Conservation (phyloP, 2,113 vertebrate genomes). For the Gymnogyps californianus region DNA sequence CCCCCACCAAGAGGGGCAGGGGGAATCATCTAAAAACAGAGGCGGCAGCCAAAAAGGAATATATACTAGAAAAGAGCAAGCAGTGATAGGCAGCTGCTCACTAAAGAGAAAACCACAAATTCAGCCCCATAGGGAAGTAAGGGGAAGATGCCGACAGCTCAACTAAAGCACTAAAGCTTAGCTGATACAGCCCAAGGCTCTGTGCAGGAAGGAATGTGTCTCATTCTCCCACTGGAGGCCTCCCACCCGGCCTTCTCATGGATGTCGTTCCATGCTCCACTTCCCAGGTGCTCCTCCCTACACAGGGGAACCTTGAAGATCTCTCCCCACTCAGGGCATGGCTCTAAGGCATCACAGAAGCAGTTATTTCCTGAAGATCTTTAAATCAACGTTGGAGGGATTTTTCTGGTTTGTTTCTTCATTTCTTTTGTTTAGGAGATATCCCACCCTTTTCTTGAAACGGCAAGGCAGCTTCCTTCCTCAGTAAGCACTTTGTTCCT, state of each 20-base stretch:
- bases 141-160: background rate
- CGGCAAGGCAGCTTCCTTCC: background rate
- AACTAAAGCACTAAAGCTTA: background rate
- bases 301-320: background rate
- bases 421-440: background rate
- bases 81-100: background rate
- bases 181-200: background rate
- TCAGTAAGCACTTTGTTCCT: background rate
- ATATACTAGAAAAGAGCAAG: background rate
- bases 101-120: background rate
- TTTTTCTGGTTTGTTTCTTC: background rate
- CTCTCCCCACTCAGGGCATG: background rate
- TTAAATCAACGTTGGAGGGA: background rate
- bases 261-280: background rate
- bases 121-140: background rate
- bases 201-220: background rate
- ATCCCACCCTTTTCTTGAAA: background rate
- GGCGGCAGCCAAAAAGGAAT: background rate
- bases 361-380: background rate
- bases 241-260: background rate
- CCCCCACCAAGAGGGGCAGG: rapidly evolving
- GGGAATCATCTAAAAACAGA: background rate
- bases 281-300: background rate
- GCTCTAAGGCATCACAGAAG: background rate
- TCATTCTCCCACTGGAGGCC: background rate